Conservation (phyloP, 2,797 vertebrate species). For the Mallotus villosus region DNA sequence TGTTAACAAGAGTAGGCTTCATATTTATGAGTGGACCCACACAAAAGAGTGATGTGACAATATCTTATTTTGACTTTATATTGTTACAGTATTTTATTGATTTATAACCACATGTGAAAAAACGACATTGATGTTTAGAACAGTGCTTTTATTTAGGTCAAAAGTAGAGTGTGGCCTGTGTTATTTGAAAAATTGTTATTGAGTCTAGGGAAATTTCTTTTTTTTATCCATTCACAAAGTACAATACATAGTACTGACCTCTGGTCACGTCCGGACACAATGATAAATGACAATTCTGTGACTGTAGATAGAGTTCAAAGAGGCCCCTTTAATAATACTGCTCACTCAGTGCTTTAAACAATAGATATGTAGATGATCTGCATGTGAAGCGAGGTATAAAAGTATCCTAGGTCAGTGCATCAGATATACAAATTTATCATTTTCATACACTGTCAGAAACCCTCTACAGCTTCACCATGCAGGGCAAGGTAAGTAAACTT, state of each 20-base stretch:
- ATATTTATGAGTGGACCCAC: too few species aligned
- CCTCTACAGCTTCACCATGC: slow-evolving; percentile 1
- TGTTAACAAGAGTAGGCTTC: too few species aligned
- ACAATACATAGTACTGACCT: background rate
- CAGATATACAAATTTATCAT: slow-evolving; percentile 4
- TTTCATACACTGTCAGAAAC: background rate
- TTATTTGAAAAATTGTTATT: slow-evolving; percentile 1
- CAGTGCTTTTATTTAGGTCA: background rate
- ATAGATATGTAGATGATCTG: background rate
- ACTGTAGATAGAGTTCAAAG: background rate
- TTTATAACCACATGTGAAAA: too few species aligned
- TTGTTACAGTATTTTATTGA: too few species aligned
- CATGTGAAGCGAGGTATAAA: slow-evolving; percentile 18
- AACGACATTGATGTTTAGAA: too few species aligned
- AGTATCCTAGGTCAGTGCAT: slow-evolving; percentile 8
- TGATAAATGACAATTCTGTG: slow-evolving; percentile 1
- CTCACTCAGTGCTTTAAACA: slow-evolving; percentile 19
- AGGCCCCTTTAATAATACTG: slow-evolving; percentile 11
- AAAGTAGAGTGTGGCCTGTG: background rate
- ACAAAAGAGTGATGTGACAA: too few species aligned
- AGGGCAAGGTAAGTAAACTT: slow-evolving; percentile 14
- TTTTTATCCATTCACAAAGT: slow-evolving; percentile 3
- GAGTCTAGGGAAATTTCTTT: slow-evolving; percentile 12
- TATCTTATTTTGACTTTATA: too few species aligned
- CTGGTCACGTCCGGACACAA: slow-evolving; percentile 7